Evolutionary conservation across 2,888 invertebrate genomes (phyloP).

Genomic region (Conops quadrifasciatus): DNA sequence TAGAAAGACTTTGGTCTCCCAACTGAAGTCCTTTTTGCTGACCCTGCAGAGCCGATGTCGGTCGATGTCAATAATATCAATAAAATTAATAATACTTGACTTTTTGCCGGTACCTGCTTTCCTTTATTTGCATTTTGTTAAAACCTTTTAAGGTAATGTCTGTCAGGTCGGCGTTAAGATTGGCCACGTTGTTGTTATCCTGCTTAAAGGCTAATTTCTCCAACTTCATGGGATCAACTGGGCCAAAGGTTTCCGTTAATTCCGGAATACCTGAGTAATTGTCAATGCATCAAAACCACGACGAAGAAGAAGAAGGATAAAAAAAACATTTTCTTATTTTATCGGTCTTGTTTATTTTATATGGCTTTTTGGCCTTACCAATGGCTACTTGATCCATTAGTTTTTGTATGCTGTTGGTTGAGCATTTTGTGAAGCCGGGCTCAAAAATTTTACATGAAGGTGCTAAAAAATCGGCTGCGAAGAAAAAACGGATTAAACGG

Average conservation of each 20-base stretch:
- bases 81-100: no score
- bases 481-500: neutral
- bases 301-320: neutral
- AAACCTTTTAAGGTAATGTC: slow-evolving; percentile 74
- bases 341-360: neutral
- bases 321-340: slow-evolving; percentile 12
- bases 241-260: slow-evolving; percentile 64
- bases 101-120: slow-evolving; percentile 74
- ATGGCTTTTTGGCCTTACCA: slow-evolving; percentile 39
- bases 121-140: slow-evolving; percentile 70
- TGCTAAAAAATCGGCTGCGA: slow-evolving; percentile 73
- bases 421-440: slow-evolving; percentile 74
- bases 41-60: slow-evolving; percentile 66
- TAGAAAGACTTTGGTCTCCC: slow-evolving; percentile 72
- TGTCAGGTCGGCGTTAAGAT: slow-evolving; percentile 71
- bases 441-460: slow-evolving; percentile 73
- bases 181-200: slow-evolving; percentile 76
- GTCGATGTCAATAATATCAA: no score
- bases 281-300: neutral
- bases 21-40: slow-evolving; percentile 74
- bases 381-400: slow-evolving; percentile 70
- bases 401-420: slow-evolving; percentile 68
- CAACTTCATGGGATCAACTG: slow-evolving; percentile 73
- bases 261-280: slow-evolving; percentile 53
- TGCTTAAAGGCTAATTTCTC: slow-evolving; percentile 73